phyloP scores from a whole-genome alignment of 2,113 vertebrate genomes.

The Nesogale talazaci region DNA sequence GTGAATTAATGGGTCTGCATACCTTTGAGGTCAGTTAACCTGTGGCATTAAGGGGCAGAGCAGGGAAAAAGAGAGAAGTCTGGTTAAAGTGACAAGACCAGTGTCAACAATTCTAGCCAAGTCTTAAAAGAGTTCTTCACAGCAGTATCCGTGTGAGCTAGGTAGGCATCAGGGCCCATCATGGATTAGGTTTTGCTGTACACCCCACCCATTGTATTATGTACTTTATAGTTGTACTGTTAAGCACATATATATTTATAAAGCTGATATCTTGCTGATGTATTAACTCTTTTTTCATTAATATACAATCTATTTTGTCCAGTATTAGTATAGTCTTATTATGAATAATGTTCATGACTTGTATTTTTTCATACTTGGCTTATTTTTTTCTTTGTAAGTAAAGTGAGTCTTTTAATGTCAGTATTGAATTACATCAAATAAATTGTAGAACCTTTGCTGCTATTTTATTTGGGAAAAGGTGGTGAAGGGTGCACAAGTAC shows the following conservation, averaged over 20 bases:
- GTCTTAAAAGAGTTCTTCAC: no score
- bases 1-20: no score
- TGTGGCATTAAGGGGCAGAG: no score
- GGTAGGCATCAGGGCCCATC: no score
- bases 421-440: constrained; percentile 18
- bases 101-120: no score
- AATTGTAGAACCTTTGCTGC: neutral
- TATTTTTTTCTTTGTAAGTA: constrained; percentile 37
- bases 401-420: neutral
- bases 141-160: no score
- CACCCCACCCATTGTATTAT: neutral
- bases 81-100: no score
- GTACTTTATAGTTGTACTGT: constrained; percentile 31
- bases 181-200: no score
- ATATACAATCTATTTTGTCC: neutral
- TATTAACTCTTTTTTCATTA: neutral
- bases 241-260: neutral
- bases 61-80: no score
- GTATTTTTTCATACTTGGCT: neutral
- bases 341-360: neutral
- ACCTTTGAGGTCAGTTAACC: no score
- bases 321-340: neutral
- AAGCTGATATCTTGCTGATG: neutral
- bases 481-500: neutral
- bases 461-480: neutral